Percentiles rank a stretch among this genome's conserved stretches.
Evolutionary conservation across 30 jellyfish, hydroid and myxozoan genomes (phyloP).

Genomic region (Cassiopea xamachana): DNA sequence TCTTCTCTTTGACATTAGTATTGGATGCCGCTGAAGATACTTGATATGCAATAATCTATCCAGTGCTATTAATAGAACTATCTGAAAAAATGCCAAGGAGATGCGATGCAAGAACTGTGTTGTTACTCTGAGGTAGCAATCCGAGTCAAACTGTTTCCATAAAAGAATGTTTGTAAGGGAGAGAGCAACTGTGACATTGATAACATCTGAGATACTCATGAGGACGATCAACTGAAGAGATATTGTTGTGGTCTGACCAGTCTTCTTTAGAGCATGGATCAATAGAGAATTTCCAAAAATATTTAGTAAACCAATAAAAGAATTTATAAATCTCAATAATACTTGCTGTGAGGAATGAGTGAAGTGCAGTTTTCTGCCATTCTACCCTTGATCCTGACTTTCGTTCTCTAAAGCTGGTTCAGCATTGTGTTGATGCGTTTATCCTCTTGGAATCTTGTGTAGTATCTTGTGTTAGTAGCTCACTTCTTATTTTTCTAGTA

Average conservation of each 20-base stretch:
- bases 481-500: too few species aligned
- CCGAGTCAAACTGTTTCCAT: neutral
- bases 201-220: constrained; percentile 21
- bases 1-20: constrained; percentile 6
- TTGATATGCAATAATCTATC: constrained; percentile 42
- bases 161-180: neutral
- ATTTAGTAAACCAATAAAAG: constrained; percentile 2
- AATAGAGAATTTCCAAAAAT: constrained; percentile 3
- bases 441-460: too few species aligned
- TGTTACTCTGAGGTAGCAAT: neutral
- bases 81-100: neutral
- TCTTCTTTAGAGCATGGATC: constrained; percentile 16
- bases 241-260: constrained; percentile 7
- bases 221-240: constrained; percentile 13
- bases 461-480: too few species aligned
- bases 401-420: too few species aligned
- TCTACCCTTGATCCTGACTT: too few species aligned
- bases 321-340: neutral
- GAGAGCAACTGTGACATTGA: constrained; percentile 7
- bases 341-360: neutral
- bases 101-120: constrained; percentile 1
- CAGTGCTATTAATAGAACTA: constrained; percentile 8
- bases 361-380: neutral
- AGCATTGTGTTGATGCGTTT: too few species aligned
- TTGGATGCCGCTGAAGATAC: neutral